Evolutionary conservation across 2,113 vertebrate species (phyloP), one percentile per base, ranked within the genome.

Genomic region (Tauraco erythrolophus): DNA sequence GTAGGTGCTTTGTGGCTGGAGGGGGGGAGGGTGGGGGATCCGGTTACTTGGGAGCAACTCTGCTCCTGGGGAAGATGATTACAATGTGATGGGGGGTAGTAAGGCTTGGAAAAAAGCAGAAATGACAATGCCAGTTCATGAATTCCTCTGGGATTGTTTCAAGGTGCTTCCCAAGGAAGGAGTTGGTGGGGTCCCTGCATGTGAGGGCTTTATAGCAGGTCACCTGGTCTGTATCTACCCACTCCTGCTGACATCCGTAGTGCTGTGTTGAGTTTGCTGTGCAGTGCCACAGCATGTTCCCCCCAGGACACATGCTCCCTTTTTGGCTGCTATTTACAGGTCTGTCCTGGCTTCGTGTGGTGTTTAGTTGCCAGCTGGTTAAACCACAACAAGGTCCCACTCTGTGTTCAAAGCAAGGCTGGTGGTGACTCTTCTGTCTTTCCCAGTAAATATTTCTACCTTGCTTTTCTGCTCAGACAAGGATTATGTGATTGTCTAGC

Each of bases 1-100:
- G 98, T 89, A 72, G 95, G 89, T 0, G 95, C 98, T 98, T 98
- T 98, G 98, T 98, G 96, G 30, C 30, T 21, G 60, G 18, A 35
- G 64, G n/a, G n/a, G n/a, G 84, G 69, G 98, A 98, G n/a, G n/a
- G n/a, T n/a, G n/a, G n/a, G 84, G 69, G 98, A 98, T 98, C 98
- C 54, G 51, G 96, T 98, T 98, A 98, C 98, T 50, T 97, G 97
- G 97, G 95, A 97, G 96, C 93, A 97, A n/a, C 94, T 96, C 87
- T 88, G 79, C 51, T 78, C 58, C 94, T 64, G 48, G 87, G 95
- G 97, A 97, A 89, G 57, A 89, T 0, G 84, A 97, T 98, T 98
- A 95, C 97, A 95, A 82, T 1, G 39, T 22, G 82, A 62, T 54
- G 71, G 81, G 85, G 92, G 78, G 78, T 85, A 84, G 81, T 46